Percentiles rank a stretch among this genome's conserved stretches.
phyloP scores from a whole-genome alignment of 37 sponge, comb jelly and placozoan genomes.

The Lycopodina hypogea region DNA sequence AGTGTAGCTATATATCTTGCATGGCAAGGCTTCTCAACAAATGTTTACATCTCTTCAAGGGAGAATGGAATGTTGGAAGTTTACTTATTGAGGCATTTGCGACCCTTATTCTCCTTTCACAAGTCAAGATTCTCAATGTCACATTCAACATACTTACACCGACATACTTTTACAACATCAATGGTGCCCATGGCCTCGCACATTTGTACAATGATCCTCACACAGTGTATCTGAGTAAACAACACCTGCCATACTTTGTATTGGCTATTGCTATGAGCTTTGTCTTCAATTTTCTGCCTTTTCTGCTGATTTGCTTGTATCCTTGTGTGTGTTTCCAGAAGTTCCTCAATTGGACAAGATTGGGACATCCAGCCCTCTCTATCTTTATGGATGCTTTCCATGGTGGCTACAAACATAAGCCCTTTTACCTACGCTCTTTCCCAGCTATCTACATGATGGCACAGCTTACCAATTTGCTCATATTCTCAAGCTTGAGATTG shows the following conservation, averaged over 20 bases:
- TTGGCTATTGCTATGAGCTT: constrained; percentile 8
- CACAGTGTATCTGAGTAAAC: neutral
- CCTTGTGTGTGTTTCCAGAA: constrained; percentile 15
- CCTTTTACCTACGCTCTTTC: constrained; percentile 2
- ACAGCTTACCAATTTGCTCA: constrained; percentile 1
- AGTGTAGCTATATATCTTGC: neutral
- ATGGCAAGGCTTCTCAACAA: constrained; percentile 4
- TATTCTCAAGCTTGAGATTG: neutral
- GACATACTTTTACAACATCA: neutral
- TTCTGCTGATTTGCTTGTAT: neutral
- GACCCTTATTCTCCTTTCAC: neutral
- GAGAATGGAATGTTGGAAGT: neutral
- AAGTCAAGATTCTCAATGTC: constrained; percentile 9
- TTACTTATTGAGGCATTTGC: constrained; percentile 13
- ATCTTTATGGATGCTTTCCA: constrained; percentile 40
- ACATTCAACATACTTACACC: neutral
- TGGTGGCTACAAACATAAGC: constrained; percentile 34
- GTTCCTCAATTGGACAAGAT: neutral
- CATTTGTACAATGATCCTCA: neutral
- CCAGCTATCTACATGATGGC: constrained; percentile 24
- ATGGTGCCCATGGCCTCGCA: neutral
- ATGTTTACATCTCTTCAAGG: constrained; percentile 1
- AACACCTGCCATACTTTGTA: constrained; percentile 11
- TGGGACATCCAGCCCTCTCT: neutral
- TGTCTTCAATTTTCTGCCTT: constrained; percentile 8